Evolutionary conservation across 2,888 invertebrate species (phyloP).

Genomic region (Agrochola lota): DNA sequence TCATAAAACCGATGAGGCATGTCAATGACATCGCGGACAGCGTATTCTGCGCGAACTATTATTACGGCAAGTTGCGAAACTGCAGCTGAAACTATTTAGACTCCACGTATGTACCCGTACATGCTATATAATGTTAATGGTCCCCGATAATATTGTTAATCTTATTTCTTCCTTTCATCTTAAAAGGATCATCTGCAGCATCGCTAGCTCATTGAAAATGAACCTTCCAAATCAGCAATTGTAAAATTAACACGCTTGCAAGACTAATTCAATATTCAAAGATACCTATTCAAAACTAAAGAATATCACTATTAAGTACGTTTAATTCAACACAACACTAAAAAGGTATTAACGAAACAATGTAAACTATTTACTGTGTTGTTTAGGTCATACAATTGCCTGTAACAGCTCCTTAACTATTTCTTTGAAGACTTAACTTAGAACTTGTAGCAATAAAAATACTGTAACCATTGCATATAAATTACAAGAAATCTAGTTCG

Average conservation of each 20-base stretch:
- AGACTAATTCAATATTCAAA: neutral
- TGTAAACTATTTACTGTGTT: neutral
- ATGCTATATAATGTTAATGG: conserved; percentile 2
- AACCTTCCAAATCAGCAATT: neutral
- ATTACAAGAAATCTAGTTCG: conserved; percentile 5
- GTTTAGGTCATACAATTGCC: conserved; percentile 6
- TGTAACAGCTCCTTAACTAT: conserved; percentile 1
- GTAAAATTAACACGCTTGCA: neutral
- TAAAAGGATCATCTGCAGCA: neutral
- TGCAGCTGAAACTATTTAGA: conserved; percentile 41
- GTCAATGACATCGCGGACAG: conserved; percentile 55
- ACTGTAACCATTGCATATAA: conserved; percentile 29
- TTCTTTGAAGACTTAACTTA: conserved; percentile 9
- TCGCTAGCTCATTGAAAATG: neutral
- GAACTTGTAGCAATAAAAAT: conserved; percentile 20
- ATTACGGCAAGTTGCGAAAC: conserved; percentile 58
- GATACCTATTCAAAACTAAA: neutral
- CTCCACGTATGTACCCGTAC: neutral
- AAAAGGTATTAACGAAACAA: neutral
- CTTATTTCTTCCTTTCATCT: neutral
- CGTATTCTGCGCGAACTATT: conserved; percentile 48
- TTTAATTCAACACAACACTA: neutral
- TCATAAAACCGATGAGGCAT: conserved; percentile 57
- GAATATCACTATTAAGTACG: neutral
- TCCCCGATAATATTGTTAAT: neutral